Percentiles rank a stretch among this genome's conserved stretches.
Conservation (phyloP, 2,888 invertebrate species). For the Athalia rosae region DNA sequence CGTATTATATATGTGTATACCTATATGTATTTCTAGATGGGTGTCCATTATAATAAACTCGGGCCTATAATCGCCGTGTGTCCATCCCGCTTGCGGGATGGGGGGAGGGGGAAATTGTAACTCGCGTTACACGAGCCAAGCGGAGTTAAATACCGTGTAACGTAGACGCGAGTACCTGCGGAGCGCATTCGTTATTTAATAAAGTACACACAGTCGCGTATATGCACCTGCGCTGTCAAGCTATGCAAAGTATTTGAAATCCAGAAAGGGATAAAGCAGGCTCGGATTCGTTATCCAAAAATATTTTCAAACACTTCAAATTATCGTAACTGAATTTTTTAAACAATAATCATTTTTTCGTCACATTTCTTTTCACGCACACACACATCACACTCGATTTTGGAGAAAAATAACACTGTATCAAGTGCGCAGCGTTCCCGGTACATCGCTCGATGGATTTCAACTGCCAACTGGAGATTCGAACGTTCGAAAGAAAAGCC, state of each 20-base stretch:
- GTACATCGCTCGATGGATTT: slow-evolving; percentile 20
- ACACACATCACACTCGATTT: no score
- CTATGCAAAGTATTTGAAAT: not conserved
- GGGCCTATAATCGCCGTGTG: no score
- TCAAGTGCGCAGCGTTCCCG: not conserved
- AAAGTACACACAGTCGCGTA: slow-evolving; percentile 4
- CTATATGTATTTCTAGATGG: no score
- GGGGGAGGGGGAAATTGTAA: not conserved
- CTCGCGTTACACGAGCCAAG: not conserved
- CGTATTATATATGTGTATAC: no score
- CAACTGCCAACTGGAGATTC: not conserved
- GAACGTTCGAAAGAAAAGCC: not conserved
- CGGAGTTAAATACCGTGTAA: slow-evolving; percentile 35
- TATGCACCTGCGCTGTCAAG: not conserved
- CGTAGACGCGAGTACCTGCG: not conserved
- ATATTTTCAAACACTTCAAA: no score
- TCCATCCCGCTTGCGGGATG: not conserved
- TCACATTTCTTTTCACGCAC: no score
- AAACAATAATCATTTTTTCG: no score
- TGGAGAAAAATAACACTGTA: no score
- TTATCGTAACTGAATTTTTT: no score
- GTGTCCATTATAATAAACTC: no score
- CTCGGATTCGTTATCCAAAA: no score
- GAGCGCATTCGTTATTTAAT: slow-evolving; percentile 34
- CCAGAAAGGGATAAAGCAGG: no score